Evolutionary conservation across 1,140 invertebrate genomes (phyloP).

Genomic region (Drosophila asahinai): DNA sequence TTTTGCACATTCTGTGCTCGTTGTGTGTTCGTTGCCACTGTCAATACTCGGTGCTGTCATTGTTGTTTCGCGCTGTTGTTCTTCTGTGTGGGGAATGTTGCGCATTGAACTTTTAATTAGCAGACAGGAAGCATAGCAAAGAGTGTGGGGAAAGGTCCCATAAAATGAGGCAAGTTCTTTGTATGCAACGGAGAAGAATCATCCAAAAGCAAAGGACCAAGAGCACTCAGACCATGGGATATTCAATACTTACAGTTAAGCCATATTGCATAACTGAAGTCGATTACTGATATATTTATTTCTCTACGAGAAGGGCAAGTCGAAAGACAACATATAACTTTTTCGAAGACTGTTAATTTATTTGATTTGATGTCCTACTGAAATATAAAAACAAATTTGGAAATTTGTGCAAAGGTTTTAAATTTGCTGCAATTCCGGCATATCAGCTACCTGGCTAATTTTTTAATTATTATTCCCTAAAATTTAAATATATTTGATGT

Average conservation of each 20-base stretch:
- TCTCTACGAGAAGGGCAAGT: no score
- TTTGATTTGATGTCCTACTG: no score
- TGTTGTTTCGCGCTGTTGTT: constrained; percentile 12
- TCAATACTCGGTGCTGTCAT: constrained; percentile 41
- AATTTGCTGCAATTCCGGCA: no score
- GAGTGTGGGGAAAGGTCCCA: constrained; percentile 3
- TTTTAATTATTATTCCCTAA: no score
- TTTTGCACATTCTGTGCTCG: constrained; percentile 21
- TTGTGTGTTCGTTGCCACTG: constrained; percentile 51
- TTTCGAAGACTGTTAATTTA: no score
- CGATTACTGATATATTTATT: not conserved
- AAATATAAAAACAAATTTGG: no score
- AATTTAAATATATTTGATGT: no score
- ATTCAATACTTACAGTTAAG: constrained; percentile 33
- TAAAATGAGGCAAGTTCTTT: constrained; percentile 30
- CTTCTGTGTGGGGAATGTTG: constrained; percentile 60
- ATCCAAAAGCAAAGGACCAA: constrained; percentile 33
- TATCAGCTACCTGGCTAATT: no score
- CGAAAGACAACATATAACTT: no score
- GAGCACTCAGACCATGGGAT: not conserved
- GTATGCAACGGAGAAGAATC: not conserved
- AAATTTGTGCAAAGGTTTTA: no score
- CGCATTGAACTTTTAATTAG: constrained; percentile 78
- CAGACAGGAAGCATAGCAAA: constrained; percentile 28
- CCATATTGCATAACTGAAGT: constrained; percentile 1